Percentiles rank a stretch among this genome's conserved stretches.
These are phyloP conservation scores for Suncus etruscus DNA, from an alignment of 2,113 vertebrate species.

Conservation along the genomic window DNA sequence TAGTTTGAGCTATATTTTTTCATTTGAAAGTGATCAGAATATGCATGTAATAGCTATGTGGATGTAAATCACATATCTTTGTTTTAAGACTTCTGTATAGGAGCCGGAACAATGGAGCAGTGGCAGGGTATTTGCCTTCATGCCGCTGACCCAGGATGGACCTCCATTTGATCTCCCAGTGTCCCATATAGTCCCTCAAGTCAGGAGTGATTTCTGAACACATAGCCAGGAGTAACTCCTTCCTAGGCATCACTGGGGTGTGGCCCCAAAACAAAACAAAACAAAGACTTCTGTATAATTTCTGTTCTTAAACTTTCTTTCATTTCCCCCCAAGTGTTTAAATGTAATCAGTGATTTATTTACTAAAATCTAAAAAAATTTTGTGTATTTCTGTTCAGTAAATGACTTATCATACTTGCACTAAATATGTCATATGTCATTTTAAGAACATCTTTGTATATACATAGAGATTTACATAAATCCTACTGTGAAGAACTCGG, in stretches of 20 bases:
- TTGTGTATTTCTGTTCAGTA: neutral
- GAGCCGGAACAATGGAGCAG: too few relatives aligned
- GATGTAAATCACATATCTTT: neutral
- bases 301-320: neutral
- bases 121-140: too few relatives aligned
- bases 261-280: too few relatives aligned
- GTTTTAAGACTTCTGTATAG: too few relatives aligned
- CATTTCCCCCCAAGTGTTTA: slow-evolving; percentile 27
- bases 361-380: slow-evolving; percentile 40
- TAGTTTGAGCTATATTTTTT: neutral
- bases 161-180: too few relatives aligned
- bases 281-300: neutral
- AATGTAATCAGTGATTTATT: slow-evolving; percentile 27
- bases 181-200: too few relatives aligned
- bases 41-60: slow-evolving; percentile 3
- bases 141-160: too few relatives aligned
- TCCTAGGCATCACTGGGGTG: too few relatives aligned
- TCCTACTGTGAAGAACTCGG: neutral
- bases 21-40: slow-evolving; percentile 22
- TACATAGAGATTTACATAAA: neutral
- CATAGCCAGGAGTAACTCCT: too few relatives aligned
- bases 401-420: neutral
- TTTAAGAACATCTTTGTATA: neutral
- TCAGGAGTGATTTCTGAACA: too few relatives aligned
- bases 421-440: neutral